Conservation (phyloP, 2,113 vertebrate species). For the Ammodytes dubius region DNA sequence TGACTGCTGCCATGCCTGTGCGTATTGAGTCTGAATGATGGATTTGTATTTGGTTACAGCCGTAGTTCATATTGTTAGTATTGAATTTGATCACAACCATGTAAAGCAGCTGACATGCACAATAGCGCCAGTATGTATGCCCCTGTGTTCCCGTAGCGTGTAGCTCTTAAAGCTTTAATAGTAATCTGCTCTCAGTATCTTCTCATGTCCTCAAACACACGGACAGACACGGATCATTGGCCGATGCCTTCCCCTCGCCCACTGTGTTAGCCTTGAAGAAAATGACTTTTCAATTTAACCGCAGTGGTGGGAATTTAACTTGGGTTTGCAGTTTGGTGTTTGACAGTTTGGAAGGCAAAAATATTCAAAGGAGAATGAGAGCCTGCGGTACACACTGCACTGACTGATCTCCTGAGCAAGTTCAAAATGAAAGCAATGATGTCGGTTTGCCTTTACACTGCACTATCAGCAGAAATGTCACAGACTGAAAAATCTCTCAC, state of each 20-base stretch:
- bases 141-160: not conserved
- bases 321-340: not conserved
- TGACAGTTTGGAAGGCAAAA: slow-evolving; percentile 1
- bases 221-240: slow-evolving; percentile 26
- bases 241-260: not conserved
- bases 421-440: slow-evolving; percentile 21
- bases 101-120: no score
- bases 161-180: not conserved
- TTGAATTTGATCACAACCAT: no score
- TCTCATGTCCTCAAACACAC: not conserved
- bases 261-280: slow-evolving; percentile 3
- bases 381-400: slow-evolving; percentile 7
- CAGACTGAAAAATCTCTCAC: slow-evolving; percentile 16
- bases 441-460: slow-evolving; percentile 22
- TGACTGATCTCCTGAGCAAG: slow-evolving; percentile 21
- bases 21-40: no score
- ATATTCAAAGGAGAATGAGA: not conserved
- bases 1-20: no score
- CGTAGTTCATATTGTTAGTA: no score
- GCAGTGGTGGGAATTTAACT: fast-evolving
- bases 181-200: not conserved
- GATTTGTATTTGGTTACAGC: no score
- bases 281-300: slow-evolving; percentile 1
- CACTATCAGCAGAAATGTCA: slow-evolving; percentile 53
- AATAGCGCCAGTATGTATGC: no score